phyloP scores from a whole-genome alignment of 2,888 invertebrate genomes.

The Molorchus minor region DNA sequence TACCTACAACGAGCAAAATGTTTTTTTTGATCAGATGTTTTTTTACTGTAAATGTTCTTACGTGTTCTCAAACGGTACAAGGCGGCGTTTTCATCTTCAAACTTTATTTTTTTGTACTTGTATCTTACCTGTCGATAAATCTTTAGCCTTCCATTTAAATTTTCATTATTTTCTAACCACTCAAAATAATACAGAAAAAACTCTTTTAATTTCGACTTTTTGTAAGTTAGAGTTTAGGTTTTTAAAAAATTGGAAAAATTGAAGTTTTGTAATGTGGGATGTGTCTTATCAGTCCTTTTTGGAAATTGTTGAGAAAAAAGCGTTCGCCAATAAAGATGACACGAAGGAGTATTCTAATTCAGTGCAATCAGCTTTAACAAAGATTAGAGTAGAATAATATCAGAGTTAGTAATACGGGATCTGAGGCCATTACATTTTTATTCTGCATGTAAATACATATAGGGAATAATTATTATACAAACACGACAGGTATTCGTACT shows the following conservation, averaged over 20 bases:
- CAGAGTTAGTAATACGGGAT: too few relatives aligned
- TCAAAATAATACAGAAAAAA: conserved; percentile 83
- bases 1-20: too few relatives aligned
- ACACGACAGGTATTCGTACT: conserved; percentile 46
- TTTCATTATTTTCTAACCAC: conserved; percentile 71
- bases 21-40: too few relatives aligned
- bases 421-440: too few relatives aligned
- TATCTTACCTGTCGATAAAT: conserved; percentile 75
- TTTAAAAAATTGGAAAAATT: conserved; percentile 84
- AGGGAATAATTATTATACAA: too few relatives aligned
- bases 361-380: conserved; percentile 70
- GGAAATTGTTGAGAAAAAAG: conserved; percentile 89
- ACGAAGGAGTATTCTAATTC: conserved; percentile 78
- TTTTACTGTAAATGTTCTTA: too few relatives aligned
- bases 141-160: conserved; percentile 70
- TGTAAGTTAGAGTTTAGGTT: conserved; percentile 78
- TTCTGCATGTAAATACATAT: too few relatives aligned
- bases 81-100: too few relatives aligned
- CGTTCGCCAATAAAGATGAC: conserved; percentile 81
- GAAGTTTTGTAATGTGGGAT: conserved; percentile 84
- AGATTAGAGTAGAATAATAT: conserved; percentile 3
- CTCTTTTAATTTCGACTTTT: conserved; percentile 78
- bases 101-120: too few relatives aligned
- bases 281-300: conserved; percentile 80
- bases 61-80: too few relatives aligned